A percentile compares a stretch with the other conserved stretches of the same genome.
phyloP scores from a whole-genome alignment of 2,797 vertebrate genomes.

The Gallinago nigripennis region DNA sequence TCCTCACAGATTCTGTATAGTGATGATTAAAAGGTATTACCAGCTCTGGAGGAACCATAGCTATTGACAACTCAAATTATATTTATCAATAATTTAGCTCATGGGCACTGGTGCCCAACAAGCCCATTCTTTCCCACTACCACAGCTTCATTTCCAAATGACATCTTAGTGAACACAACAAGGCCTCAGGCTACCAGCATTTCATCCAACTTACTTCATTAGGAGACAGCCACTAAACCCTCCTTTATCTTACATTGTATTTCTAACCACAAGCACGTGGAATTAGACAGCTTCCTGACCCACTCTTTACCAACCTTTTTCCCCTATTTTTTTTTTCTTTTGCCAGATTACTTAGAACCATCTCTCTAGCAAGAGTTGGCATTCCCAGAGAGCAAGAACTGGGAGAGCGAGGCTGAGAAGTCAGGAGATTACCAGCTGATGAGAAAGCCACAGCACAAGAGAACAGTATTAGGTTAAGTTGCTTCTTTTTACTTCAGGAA shows the following conservation, averaged over 20 bases:
- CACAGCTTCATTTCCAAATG: background rate
- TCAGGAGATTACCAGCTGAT: background rate
- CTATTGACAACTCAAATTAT: background rate
- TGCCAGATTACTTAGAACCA: background rate
- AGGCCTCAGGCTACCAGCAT: background rate
- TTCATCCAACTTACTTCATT: background rate
- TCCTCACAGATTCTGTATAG: background rate
- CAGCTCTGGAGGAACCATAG: background rate
- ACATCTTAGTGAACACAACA: fast-evolving
- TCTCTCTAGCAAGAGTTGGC: background rate
- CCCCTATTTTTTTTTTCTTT: background rate
- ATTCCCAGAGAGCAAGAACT: background rate
- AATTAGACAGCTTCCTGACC: background rate
- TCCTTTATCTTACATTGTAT: background rate
- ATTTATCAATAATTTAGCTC: background rate
- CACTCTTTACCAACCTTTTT: background rate
- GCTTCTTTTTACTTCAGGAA: background rate
- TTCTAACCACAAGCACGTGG: background rate
- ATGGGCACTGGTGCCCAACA: background rate
- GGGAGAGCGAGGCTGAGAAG: background rate
- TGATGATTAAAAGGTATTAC: background rate
- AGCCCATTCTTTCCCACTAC: background rate
- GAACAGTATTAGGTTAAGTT: background rate
- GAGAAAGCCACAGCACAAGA: background rate
- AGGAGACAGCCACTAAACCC: background rate